phyloP scores from a whole-genome alignment of 2,888 invertebrate species.

The Amblyteles armatorius region DNA sequence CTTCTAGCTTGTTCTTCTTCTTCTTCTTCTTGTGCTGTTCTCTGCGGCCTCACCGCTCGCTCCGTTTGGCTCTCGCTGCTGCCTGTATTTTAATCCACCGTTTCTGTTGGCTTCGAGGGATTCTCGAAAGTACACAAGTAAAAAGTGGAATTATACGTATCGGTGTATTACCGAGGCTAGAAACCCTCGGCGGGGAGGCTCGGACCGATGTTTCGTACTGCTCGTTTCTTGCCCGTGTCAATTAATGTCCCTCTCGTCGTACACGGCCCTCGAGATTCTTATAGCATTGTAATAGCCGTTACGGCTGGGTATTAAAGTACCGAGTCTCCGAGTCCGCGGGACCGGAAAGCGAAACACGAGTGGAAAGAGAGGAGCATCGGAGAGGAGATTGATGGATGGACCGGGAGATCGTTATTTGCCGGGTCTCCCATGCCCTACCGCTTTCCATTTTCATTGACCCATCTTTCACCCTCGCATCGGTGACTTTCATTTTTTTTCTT shows the following conservation, averaged over 20 bases:
- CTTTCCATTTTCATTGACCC: conserved; percentile 45
- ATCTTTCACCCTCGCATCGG: conserved; percentile 21
- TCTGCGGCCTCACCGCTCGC: background rate
- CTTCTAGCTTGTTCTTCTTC: conserved; percentile 62
- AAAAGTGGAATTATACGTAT: background rate
- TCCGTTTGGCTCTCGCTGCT: conserved; percentile 19
- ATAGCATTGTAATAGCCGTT: conserved; percentile 1
- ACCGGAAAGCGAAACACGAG: conserved; percentile 9
- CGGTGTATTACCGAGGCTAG: background rate
- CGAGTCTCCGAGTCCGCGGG: background rate
- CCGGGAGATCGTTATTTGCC: conserved; percentile 77
- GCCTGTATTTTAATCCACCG: conserved; percentile 12
- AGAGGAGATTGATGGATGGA: conserved; percentile 78
- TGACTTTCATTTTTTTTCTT: conserved; percentile 7
- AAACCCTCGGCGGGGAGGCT: background rate
- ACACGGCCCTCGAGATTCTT: conserved; percentile 3
- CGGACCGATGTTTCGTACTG: conserved; percentile 65
- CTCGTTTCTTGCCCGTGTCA: conserved; percentile 79
- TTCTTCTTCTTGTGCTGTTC: conserved; percentile 40
- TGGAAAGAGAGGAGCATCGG: background rate
- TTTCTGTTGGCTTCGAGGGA: background rate
- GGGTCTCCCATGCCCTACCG: conserved; percentile 41
- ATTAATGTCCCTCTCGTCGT: conserved; percentile 82
- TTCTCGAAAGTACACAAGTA: conserved; percentile 2
- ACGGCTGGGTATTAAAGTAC: background rate